Percentiles rank a stretch among this genome's conserved stretches.
Conservation (phyloP, 2,797 vertebrate genomes). For the Spinibarbus caldwelli region DNA sequence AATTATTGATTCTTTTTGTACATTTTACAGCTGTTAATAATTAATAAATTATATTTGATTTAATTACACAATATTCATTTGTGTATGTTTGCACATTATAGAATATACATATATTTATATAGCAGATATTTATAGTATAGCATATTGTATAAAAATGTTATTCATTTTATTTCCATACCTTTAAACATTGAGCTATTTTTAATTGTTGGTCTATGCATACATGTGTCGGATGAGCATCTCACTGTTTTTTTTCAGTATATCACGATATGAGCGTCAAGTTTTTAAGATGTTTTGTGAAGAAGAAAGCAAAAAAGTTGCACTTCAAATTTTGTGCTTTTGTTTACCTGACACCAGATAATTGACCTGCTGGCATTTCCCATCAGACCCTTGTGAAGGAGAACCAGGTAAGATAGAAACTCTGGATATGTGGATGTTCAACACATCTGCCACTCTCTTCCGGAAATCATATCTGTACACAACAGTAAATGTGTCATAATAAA, state of each 20-base stretch:
- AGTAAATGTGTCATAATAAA: not conserved
- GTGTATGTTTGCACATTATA: not conserved
- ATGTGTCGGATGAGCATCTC: not conserved
- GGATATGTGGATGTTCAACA: constrained; percentile 56
- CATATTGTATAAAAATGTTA: no score
- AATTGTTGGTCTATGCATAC: not conserved
- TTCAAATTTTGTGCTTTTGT: not conserved
- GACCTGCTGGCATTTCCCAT: constrained; percentile 70
- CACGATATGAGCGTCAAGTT: not conserved
- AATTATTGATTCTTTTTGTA: not conserved
- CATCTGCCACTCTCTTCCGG: constrained; percentile 71
- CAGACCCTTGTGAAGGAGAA: constrained; percentile 46
- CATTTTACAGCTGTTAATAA: not conserved
- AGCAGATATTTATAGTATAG: no score
- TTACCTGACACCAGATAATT: constrained; percentile 76
- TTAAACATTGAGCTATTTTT: not conserved
- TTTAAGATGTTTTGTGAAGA: not conserved
- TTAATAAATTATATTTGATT: not conserved
- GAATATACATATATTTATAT: not conserved
- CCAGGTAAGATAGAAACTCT: constrained; percentile 74
- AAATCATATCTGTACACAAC: constrained; percentile 73
- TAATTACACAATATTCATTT: not conserved
- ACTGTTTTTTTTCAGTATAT: not conserved
- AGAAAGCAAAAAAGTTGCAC: not conserved
- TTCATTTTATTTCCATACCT: not conserved